A percentile compares a stretch with the other conserved stretches of the same genome.
phyloP scores from a whole-genome alignment of 2,113 vertebrate genomes.

The Cariama cristata region DNA sequence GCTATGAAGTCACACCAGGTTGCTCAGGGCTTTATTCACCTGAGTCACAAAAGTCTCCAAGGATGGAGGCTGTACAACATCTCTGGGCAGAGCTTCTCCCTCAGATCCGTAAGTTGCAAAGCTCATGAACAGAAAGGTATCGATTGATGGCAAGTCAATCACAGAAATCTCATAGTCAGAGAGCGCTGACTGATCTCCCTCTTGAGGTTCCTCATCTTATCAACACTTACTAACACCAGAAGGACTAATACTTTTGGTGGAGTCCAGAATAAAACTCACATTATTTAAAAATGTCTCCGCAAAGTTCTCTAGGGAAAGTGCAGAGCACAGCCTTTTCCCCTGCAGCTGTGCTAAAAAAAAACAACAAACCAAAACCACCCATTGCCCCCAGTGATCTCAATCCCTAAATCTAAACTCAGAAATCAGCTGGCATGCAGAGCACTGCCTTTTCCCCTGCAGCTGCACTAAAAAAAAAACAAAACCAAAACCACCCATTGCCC shows the following conservation, averaged over 20 bases:
- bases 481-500: background rate
- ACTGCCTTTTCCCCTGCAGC: background rate
- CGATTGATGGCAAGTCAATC: rapidly evolving
- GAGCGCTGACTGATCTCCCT: rapidly evolving
- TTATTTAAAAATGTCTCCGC: background rate
- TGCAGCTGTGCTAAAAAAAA: background rate
- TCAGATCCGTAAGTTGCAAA: rapidly evolving
- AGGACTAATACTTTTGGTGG: background rate
- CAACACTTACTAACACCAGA: background rate
- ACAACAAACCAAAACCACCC: too few species aligned
- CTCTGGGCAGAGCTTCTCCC: background rate
- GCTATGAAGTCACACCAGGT: background rate
- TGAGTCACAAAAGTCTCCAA: background rate
- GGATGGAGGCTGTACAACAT: background rate
- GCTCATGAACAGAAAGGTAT: background rate
- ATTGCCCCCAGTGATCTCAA: too few species aligned
- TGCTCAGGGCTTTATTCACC: background rate
- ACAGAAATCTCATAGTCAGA: background rate
- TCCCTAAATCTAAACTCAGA: too few species aligned
- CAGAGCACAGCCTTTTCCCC: background rate
- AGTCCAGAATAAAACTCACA: background rate
- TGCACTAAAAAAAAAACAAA: background rate
- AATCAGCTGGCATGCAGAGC: background rate
- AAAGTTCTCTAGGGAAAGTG: background rate
- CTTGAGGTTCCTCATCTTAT: background rate